phyloP scores from a whole-genome alignment of 2,888 invertebrate genomes.

The Erannis defoliaria region DNA sequence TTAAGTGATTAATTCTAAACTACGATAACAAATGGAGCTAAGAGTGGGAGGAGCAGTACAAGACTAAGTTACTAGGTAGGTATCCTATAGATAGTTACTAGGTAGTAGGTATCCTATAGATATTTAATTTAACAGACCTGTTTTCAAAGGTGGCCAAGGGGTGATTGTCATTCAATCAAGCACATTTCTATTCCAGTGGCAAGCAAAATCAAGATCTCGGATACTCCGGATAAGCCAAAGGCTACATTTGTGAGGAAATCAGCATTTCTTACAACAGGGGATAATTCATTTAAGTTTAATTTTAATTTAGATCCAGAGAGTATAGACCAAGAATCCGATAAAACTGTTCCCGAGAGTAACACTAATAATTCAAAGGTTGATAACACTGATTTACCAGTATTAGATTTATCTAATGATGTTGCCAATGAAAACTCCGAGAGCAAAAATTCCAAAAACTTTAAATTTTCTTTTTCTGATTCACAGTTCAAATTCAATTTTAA shows the following conservation, averaged over 20 bases:
- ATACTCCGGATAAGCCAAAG: constrained; percentile 82
- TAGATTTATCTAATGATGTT: constrained; percentile 24
- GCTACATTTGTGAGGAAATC: constrained; percentile 91
- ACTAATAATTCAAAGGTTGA: constrained; percentile 35
- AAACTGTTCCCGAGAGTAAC: constrained; percentile 34
- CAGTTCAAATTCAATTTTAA: constrained; percentile 90
- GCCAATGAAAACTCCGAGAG: constrained; percentile 16
- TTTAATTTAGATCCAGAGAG: constrained; percentile 66
- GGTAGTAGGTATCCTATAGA: neutral
- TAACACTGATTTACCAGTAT: constrained; percentile 47
- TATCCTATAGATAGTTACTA: neutral
- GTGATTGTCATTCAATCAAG: constrained; percentile 2
- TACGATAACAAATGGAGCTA: neutral
- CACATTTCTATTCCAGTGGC: constrained; percentile 75
- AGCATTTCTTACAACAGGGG: constrained; percentile 79
- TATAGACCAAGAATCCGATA: constrained; percentile 49
- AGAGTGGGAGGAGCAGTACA: neutral
- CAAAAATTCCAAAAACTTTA: constrained; percentile 58
- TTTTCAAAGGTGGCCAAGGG: constrained; percentile 1
- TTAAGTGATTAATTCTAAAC: neutral
- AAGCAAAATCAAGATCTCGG: constrained; percentile 86
- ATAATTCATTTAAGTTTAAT: constrained; percentile 86
- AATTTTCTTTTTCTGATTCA: constrained; percentile 79
- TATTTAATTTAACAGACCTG: neutral
- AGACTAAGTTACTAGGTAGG: constrained; percentile 1